Conservation (phyloP, 1,140 invertebrate species). For the Orussus abietinus region DNA sequence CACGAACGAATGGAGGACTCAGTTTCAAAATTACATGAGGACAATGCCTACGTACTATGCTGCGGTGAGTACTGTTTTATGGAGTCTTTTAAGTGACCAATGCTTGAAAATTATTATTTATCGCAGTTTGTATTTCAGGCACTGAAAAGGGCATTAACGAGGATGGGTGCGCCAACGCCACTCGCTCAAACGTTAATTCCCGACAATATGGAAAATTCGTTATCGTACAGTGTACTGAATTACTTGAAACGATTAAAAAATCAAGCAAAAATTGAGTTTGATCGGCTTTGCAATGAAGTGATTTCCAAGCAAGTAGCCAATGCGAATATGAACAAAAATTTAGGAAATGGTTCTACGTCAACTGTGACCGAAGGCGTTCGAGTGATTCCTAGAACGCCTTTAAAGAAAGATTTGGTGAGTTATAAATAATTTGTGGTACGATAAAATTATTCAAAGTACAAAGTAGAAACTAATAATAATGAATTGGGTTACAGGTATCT, state of each 20-base stretch:
- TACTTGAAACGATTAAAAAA: conserved; percentile 95
- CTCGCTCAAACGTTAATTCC: conserved; percentile 80
- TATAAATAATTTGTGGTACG: conserved; percentile 4
- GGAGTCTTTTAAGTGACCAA: neutral
- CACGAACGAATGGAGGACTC: conserved; percentile 81
- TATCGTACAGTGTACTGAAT: conserved; percentile 90
- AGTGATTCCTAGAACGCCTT: conserved; percentile 62
- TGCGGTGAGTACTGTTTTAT: conserved; percentile 61
- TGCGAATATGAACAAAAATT: conserved; percentile 51
- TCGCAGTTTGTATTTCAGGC: conserved; percentile 63
- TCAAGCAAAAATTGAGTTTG: conserved; percentile 92
- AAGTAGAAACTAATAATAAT: neutral
- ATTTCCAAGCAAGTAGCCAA: conserved; percentile 58
- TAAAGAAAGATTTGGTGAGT: conserved; percentile 72
- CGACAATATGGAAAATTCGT: conserved; percentile 86
- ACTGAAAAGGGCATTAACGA: conserved; percentile 81
- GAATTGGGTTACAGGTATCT: conserved; percentile 46
- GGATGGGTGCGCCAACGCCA: conserved; percentile 83
- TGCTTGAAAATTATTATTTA: conserved; percentile 1
- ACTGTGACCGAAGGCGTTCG: conserved; percentile 65
- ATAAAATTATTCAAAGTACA: no score
- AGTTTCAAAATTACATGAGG: conserved; percentile 91
- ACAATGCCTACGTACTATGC: conserved; percentile 97
- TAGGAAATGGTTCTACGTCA: conserved; percentile 46
- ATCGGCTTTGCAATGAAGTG: conserved; percentile 78